phyloP scores from a whole-genome alignment of 1,140 invertebrate genomes.

The Drosophila nigrodunni region DNA sequence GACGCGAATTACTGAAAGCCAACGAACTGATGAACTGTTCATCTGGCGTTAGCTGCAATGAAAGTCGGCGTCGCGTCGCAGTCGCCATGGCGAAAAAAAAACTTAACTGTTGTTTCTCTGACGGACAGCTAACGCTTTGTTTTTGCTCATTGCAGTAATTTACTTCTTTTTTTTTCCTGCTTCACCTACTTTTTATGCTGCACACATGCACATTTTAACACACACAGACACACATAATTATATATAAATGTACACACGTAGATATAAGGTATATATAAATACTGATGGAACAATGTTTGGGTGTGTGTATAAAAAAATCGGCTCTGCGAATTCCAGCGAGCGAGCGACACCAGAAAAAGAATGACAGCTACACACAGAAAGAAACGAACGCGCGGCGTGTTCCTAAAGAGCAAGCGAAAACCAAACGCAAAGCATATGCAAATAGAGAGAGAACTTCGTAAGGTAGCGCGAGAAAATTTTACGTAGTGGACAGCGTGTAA shows the following conservation, averaged over 20 bases:
- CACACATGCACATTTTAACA: slow-evolving; percentile 43
- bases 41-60: slow-evolving; percentile 53
- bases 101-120: slow-evolving; percentile 68
- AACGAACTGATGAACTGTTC: slow-evolving; percentile 48
- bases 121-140: slow-evolving; percentile 36
- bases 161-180: slow-evolving; percentile 43
- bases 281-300: slow-evolving; percentile 12
- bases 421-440: slow-evolving; percentile 62
- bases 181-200: slow-evolving; percentile 74
- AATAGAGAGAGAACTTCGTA: slow-evolving; percentile 47
- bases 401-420: slow-evolving; percentile 55
- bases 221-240: slow-evolving; percentile 32
- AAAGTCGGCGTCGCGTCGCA: slow-evolving; percentile 46
- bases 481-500: slow-evolving; percentile 62
- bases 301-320: slow-evolving; percentile 12
- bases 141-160: slow-evolving; percentile 72
- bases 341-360: slow-evolving; percentile 45
- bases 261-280: slow-evolving; percentile 3
- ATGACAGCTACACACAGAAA: slow-evolving; percentile 36
- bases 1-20: slow-evolving; percentile 56
- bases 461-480: slow-evolving; percentile 44
- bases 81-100: slow-evolving; percentile 52
- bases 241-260: slow-evolving; percentile 6
- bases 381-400: slow-evolving; percentile 36
- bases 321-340: slow-evolving; percentile 61